Base-by-base conservation (phyloP, 2,888 invertebrate species). In the Sminthurides aquaticus region DNA sequence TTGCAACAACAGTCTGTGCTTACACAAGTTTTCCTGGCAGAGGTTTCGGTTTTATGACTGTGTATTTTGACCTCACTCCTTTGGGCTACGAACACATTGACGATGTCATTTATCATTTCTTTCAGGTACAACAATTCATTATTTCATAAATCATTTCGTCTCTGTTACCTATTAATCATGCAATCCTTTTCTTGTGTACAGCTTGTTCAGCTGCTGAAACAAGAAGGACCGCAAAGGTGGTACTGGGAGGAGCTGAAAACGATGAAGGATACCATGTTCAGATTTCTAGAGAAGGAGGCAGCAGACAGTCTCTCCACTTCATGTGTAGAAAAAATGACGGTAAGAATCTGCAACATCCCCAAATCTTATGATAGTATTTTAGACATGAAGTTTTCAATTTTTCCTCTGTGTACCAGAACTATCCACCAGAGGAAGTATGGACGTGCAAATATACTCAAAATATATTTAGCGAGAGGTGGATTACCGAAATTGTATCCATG, bases 21-120 rank as follows among this genome's bases (percentile, higher is more conserved):
- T 65, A 57, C 15, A 43, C 64, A 3, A 58, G 62, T 15, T n/a
- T 62, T 3, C 67, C 67, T 15, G 90, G 90, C 0, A 84, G 90
- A 65, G 97, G 95, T 0, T 94, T 95, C 78, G 89, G 87, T 1
- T 94, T 95, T 80, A 94, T 97, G 79, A 87, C 86, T n/a, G 86
- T 84, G 11, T 79, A 79, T 66, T 88, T 96, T 8, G 94, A 96
- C 79, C 82, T 98, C 54, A 96, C 95, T 0, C 90, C 95, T 78
- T 88, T 90, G 71, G 96, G 96, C 0, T 84, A 94, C 61, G 82
- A 89, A 0, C 91, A 95, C 78, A 82, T 89, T 0, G 91, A 97
- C 76, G 94, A 96, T 74, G 93, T 98, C 75, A 83, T 96, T 1
- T 81, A 83, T 26, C 78, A 90, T 60, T 82, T 89, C 15, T 93